phyloP scores from a whole-genome alignment of 2,888 invertebrate genomes.

The Drosophila anomalata region DNA sequence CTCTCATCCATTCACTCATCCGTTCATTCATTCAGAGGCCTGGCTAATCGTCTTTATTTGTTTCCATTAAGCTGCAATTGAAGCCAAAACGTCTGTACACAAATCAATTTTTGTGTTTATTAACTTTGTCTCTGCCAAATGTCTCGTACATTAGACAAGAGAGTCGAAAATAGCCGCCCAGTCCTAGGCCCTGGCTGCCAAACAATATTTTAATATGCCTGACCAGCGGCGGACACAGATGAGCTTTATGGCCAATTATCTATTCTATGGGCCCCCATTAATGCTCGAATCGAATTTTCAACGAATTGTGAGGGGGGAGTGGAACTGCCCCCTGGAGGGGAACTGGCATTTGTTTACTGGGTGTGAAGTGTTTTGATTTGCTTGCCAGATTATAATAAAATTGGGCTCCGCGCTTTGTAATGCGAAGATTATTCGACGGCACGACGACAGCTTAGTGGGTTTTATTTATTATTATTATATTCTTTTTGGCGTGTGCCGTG shows the following conservation, averaged over 20 bases:
- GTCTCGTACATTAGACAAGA: conserved; percentile 58
- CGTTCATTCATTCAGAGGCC: conserved; percentile 16
- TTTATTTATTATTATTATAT: neutral
- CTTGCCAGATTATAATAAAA: conserved; percentile 50
- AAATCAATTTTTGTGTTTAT: conserved; percentile 64
- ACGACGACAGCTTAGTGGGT: conserved; percentile 38
- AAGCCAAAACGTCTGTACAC: conserved; percentile 65
- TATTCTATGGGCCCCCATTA: conserved; percentile 72
- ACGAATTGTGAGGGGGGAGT: neutral
- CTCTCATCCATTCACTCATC: neutral
- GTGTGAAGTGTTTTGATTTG: conserved; percentile 52
- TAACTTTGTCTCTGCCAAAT: conserved; percentile 52
- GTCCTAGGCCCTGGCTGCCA: conserved; percentile 34
- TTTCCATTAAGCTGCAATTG: conserved; percentile 71
- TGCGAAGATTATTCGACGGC: conserved; percentile 53
- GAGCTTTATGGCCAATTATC: conserved; percentile 76
- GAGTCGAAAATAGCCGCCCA: conserved; percentile 47
- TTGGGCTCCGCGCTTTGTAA: conserved; percentile 50
- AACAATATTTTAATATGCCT: conserved; percentile 69
- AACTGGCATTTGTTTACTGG: conserved; percentile 34
- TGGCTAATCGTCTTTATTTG: conserved; percentile 64
- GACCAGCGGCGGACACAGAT: conserved; percentile 61
- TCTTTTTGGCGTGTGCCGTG: conserved; percentile 33
- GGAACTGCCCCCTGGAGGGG: neutral
- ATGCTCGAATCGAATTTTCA: conserved; percentile 63